Percentiles rank a stretch among this genome's conserved stretches.
Conservation (phyloP, 2,113 vertebrate genomes). For the Phasianus colchicus region DNA sequence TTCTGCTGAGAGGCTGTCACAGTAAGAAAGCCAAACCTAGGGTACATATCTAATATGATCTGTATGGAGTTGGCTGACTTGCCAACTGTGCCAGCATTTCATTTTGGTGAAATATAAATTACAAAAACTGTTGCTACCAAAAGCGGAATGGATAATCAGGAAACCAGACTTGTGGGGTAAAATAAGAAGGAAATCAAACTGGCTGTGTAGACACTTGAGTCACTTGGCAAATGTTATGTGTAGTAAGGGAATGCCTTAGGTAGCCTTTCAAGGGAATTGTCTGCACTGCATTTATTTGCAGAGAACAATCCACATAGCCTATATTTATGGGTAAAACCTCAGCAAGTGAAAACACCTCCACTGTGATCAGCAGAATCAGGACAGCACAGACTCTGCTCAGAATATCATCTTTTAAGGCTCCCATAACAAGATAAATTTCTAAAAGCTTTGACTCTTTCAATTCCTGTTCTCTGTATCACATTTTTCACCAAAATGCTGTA, state of each 20-base stretch:
- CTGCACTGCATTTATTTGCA: not conserved
- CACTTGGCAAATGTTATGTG: not conserved
- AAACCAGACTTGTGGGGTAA: not conserved
- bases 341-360: not conserved
- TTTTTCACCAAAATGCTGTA: not conserved
- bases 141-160: not conserved
- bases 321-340: not conserved
- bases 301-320: not conserved
- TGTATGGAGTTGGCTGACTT: not conserved
- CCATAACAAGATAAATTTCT: not conserved
- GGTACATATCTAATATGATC: not conserved
- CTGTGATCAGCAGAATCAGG: not conserved
- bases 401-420: not conserved
- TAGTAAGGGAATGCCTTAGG: not conserved
- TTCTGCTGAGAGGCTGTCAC: not conserved
- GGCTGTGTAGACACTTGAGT: not conserved
- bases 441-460: not conserved
- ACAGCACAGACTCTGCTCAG: not conserved
- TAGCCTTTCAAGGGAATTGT: not conserved
- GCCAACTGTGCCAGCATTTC: not conserved
- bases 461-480: not conserved
- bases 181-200: conserved; percentile 3
- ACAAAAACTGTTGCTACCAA: not conserved
- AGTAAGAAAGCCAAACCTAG: not conserved
- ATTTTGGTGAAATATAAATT: not conserved